Conservation (phyloP, 2,888 invertebrate species). For the Cyaniris semiargus region DNA sequence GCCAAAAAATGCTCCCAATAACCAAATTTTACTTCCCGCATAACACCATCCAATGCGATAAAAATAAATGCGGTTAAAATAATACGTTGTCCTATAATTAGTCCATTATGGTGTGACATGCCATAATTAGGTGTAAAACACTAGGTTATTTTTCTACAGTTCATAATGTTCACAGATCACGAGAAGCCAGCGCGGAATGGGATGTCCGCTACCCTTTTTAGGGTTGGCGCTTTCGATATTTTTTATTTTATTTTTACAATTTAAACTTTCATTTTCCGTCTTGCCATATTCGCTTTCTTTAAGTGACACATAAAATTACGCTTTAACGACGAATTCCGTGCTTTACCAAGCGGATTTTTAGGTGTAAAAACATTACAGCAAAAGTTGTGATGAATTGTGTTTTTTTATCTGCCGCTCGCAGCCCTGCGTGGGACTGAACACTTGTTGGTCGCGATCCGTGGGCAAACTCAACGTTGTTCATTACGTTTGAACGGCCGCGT, state of each 20-base stretch:
- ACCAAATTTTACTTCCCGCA: background rate
- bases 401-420: background rate
- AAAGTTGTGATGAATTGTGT: background rate
- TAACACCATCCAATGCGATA: background rate
- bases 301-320: background rate
- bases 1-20: background rate
- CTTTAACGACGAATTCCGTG: background rate
- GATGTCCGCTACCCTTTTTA: slow-evolving; percentile 34
- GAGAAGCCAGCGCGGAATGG: slow-evolving; percentile 40
- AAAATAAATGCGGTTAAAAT: background rate
- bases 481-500: slow-evolving; percentile 37
- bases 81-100: background rate
- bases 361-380: background rate
- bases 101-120: slow-evolving; percentile 11
- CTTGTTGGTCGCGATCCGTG: slow-evolving; percentile 34
- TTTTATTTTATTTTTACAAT: background rate
- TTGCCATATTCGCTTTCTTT: background rate
- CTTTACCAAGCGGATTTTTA: background rate
- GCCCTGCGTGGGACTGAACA: slow-evolving; percentile 25
- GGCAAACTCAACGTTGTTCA: slow-evolving; percentile 35
- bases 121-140: slow-evolving; percentile 10
- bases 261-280: background rate
- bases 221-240: background rate
- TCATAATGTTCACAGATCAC: slow-evolving; percentile 42
- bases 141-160: slow-evolving; percentile 35